Evolutionary conservation across 2,797 vertebrate genomes (phyloP), one percentile per base, ranked within the genome.

Genomic region (Tragelaphus eurycerus): DNA sequence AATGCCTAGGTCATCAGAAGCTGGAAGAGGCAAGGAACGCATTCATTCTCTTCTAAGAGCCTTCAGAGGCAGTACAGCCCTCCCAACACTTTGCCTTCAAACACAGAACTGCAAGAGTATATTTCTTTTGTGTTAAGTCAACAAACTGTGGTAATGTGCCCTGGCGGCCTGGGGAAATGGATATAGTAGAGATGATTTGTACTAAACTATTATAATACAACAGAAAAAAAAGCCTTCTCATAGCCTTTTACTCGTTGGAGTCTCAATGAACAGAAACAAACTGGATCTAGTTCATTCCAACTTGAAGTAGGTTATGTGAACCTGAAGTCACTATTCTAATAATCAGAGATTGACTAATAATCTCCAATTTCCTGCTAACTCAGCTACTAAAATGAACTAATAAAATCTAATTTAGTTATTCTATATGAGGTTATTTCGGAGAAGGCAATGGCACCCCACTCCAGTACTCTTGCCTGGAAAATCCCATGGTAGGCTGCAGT

Each of bases 281-380:
- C 12, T 57, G 25, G 31, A 83, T 89, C 50, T 29, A 57, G 52
- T 79, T 88, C 71, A 88, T 46, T 84, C 82, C 87, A 95, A 62
- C 17, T 50, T 21, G 34, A 89, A 17, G 23, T 57, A n/a, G 17
- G 4, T 48, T 31, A 34, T 17, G 9, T 11, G 29, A 17, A 57
- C 29, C 84, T 64, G n/a, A 67, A 86, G 27, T 15, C 52, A 46
- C 7, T 43, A 23, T 15, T 79, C 52, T 62, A 27, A 31, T 50
- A 81, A 60, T 55, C 9, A 84, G n/a, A 93, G 17, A 19, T 34
- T 38, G 17, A 25, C 34, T 71, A 71, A 34, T 71, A 71, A 5
- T 57, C 50, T 29, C 83, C 23, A 57, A 7, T 52, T 93, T 92
- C 21, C 29, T 87, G 34, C 21, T 29, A 87, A 95, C 27, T 59